Conservation (phyloP, 2,797 vertebrate species). For the Cichlasoma orientale region DNA sequence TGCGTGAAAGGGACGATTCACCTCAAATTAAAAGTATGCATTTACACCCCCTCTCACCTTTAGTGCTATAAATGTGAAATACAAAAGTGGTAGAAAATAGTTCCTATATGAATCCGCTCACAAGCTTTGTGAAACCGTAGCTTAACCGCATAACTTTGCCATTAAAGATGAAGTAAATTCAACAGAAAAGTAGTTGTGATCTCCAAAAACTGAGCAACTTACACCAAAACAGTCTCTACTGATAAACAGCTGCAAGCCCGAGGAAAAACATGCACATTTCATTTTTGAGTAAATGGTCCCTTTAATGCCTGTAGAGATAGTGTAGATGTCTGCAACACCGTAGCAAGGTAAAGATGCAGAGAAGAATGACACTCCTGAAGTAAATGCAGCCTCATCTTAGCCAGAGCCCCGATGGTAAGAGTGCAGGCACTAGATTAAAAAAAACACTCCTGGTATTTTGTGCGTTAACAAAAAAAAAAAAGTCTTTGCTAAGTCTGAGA, state of each 20-base stretch:
- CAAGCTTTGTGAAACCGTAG: not conserved
- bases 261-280: constrained; percentile 2
- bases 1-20: not conserved
- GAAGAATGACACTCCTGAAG: constrained; percentile 23
- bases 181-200: not conserved
- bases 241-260: not conserved
- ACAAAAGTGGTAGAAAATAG: not conserved
- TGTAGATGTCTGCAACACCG: constrained; percentile 22
- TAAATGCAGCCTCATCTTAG: constrained; percentile 55
- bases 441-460: constrained; percentile 73
- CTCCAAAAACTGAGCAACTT: not conserved
- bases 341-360: constrained; percentile 36
- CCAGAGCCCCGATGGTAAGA: constrained; percentile 65
- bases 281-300: constrained; percentile 7
- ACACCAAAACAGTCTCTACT: not conserved
- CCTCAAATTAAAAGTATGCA: not conserved
- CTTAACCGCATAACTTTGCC: not conserved
- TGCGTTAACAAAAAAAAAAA: constrained; percentile 61
- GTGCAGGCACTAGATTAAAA: constrained; percentile 72
- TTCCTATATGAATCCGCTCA: not conserved
- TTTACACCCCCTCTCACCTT: not conserved
- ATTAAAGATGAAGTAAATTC: not conserved
- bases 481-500: constrained; percentile 68
- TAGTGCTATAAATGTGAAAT: not conserved
- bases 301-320: constrained; percentile 4